Evolutionary conservation across 1,140 invertebrate species (phyloP).

Genomic region (Caenorhabditis briggsae): DNA sequence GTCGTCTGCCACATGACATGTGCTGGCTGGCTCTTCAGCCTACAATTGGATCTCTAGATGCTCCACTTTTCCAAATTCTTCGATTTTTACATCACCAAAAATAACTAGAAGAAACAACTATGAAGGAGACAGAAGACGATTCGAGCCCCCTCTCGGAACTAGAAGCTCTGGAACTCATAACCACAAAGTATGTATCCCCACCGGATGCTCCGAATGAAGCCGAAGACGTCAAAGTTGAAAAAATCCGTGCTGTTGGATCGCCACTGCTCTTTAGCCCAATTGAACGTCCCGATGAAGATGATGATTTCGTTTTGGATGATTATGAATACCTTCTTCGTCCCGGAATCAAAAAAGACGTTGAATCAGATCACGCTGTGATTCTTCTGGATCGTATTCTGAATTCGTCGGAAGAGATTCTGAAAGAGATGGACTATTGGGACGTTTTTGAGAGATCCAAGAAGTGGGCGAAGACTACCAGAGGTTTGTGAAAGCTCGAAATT

Average conservation of each 20-base stretch:
- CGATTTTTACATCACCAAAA: too few relatives aligned
- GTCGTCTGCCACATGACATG: too few relatives aligned
- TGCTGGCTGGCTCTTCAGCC: too few relatives aligned
- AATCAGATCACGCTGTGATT: neutral
- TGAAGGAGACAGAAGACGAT: too few relatives aligned
- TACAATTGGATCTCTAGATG: too few relatives aligned
- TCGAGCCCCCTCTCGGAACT: too few relatives aligned
- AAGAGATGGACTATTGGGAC: neutral
- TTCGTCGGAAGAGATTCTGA: neutral
- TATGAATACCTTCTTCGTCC: neutral
- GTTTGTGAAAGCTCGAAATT: too few relatives aligned
- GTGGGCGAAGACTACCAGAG: neutral
- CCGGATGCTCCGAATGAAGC: too few relatives aligned
- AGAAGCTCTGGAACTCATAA: too few relatives aligned
- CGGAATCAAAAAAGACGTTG: neutral
- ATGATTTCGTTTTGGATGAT: neutral
- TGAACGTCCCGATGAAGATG: neutral
- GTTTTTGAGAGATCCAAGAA: neutral
- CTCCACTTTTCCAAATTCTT: too few relatives aligned
- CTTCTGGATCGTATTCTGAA: neutral
- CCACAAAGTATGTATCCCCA: too few relatives aligned
- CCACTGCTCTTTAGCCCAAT: neutral
- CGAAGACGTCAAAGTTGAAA: neutral
- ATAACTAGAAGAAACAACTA: too few relatives aligned
- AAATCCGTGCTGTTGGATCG: neutral